Conservation (phyloP, 1,140 invertebrate species). For the Trialeurodes vaporariorum region DNA sequence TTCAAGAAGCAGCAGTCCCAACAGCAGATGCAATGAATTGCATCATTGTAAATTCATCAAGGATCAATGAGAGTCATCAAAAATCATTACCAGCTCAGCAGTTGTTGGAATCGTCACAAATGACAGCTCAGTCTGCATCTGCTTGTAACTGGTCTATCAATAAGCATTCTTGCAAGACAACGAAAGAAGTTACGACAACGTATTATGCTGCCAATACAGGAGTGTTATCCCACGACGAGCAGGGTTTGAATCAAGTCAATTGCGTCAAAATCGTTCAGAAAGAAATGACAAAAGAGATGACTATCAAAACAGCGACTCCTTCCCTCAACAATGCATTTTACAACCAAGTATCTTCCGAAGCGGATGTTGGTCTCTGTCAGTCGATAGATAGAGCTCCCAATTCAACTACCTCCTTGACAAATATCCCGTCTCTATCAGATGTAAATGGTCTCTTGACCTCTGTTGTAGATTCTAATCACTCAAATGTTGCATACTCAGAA, state of each 20-base stretch:
- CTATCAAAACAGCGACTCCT: slow-evolving; percentile 1
- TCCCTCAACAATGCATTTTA: background rate
- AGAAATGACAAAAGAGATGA: slow-evolving; percentile 7
- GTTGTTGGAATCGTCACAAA: background rate
- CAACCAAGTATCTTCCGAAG: background rate
- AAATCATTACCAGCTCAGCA: background rate
- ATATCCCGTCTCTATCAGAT: no score
- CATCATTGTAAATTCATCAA: background rate
- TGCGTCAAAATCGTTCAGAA: slow-evolving; percentile 8
- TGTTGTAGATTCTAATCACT: no score
- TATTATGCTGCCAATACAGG: background rate
- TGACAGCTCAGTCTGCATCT: background rate
- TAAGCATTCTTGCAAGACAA: background rate
- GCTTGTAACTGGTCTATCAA: background rate
- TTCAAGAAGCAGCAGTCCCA: no score
- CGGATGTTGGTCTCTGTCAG: background rate
- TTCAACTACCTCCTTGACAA: background rate
- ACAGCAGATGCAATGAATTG: background rate
- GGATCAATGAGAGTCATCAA: background rate
- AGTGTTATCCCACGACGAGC: background rate
- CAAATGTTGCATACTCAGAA: no score
- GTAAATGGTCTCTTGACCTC: no score
- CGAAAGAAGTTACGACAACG: slow-evolving; percentile 7
- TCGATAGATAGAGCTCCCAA: background rate
- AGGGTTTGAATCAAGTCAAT: background rate